A percentile compares a stretch with the other conserved stretches of the same genome.
These are phyloP conservation scores for Globodera ellingtonae DNA, from an alignment of 1,140 invertebrate genomes.

Conservation along the genomic window DNA sequence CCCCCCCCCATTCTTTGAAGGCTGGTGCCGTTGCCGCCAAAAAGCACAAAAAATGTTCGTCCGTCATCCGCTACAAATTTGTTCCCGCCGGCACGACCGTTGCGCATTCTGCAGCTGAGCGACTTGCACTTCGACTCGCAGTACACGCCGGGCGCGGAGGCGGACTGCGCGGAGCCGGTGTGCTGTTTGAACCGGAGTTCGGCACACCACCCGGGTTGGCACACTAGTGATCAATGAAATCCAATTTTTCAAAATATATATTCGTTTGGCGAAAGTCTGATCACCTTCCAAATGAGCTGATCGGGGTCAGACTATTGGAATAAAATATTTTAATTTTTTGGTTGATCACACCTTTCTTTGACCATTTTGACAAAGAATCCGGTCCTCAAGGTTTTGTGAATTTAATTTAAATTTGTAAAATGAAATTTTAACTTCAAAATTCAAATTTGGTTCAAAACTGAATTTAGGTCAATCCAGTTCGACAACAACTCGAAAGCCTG, in stretches of 20 bases:
- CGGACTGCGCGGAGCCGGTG: slow-evolving; percentile 67
- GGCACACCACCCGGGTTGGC: background rate
- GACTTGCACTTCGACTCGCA: slow-evolving; percentile 68
- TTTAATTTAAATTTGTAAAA: too few species aligned
- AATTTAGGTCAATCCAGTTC: slow-evolving; percentile 11
- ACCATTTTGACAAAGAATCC: too few species aligned
- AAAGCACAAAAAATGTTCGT: background rate
- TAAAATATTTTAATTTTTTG: too few species aligned
- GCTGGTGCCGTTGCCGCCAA: slow-evolving; percentile 17
- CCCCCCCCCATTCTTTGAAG: background rate
- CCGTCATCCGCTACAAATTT: background rate
- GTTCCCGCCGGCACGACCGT: background rate
- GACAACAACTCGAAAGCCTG: slow-evolving; percentile 31
- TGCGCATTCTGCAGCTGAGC: slow-evolving; percentile 66
- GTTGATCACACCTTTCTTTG: too few species aligned
- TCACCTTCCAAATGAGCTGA: too few species aligned
- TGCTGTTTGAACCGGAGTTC: slow-evolving; percentile 64
- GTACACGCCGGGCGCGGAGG: slow-evolving; percentile 62
- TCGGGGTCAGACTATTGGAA: too few species aligned
- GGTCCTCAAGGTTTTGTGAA: background rate
- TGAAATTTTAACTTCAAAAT: too few species aligned
- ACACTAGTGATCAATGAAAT: background rate
- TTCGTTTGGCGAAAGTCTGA: too few species aligned
- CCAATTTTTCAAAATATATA: too few species aligned
- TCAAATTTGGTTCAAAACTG: background rate